Percentiles rank a stretch among this genome's conserved stretches.
Conservation (phyloP, 1,140 invertebrate species). For the Drosophila pallidifrons region DNA sequence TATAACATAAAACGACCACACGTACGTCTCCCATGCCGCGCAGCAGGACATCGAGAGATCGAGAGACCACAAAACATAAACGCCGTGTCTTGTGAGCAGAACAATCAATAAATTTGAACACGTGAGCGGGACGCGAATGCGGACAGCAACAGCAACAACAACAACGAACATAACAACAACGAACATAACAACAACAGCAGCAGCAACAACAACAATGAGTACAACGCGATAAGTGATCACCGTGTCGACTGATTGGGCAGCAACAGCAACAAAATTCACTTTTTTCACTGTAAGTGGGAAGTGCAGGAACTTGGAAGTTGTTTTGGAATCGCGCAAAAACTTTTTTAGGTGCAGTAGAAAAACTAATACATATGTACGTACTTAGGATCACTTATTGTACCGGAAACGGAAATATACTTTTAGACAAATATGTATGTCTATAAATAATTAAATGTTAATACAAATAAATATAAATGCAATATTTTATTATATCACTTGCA, state of each 20-base stretch:
- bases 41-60: slow-evolving; percentile 68
- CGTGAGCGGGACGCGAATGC: slow-evolving; percentile 75
- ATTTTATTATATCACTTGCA: no score
- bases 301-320: slow-evolving; percentile 1
- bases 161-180: slow-evolving; percentile 36
- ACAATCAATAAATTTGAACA: slow-evolving; percentile 85
- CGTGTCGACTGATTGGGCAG: slow-evolving; percentile 76
- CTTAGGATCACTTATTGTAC: no score
- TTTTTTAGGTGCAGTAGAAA: background rate
- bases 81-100: slow-evolving; percentile 76
- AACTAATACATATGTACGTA: slow-evolving; percentile 16
- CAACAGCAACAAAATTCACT: slow-evolving; percentile 47
- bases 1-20: slow-evolving; percentile 83
- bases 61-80: slow-evolving; percentile 54
- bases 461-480: no score
- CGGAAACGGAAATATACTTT: no score
- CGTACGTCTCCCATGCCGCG: slow-evolving; percentile 83
- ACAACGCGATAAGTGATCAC: slow-evolving; percentile 74
- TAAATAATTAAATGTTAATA: no score
- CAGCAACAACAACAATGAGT: slow-evolving; percentile 45
- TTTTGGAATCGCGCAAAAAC: background rate
- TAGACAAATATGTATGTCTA: no score
- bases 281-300: background rate
- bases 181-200: slow-evolving; percentile 38
- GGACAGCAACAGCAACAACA: slow-evolving; percentile 50